phyloP scores from a whole-genome alignment of 1,140 invertebrate species.

The Druon quercuslanigerum region DNA sequence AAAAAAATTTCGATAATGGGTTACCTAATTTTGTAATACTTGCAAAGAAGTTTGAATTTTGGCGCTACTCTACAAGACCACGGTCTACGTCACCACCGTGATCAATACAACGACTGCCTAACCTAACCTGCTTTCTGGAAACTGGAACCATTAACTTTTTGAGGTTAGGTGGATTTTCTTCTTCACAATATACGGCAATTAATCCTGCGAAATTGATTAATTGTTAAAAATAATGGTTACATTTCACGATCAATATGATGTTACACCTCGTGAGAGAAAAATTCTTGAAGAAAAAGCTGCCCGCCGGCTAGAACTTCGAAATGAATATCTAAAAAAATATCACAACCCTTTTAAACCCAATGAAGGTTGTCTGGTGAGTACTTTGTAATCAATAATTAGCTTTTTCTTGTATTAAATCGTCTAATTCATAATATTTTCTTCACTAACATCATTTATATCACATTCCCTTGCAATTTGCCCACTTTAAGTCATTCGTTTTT shows the following conservation, averaged over 20 bases:
- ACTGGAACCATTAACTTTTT: neutral
- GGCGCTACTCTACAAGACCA: too few species aligned
- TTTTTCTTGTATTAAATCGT: neutral
- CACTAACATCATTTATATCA: too few species aligned
- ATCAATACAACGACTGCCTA: too few species aligned
- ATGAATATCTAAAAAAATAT: constrained; percentile 82
- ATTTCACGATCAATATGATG: constrained; percentile 45
- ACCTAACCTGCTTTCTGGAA: too few species aligned
- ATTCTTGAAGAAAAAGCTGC: constrained; percentile 77
- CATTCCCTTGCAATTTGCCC: too few species aligned
- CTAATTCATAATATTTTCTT: too few species aligned
- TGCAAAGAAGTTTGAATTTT: too few species aligned
- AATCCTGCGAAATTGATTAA: neutral
- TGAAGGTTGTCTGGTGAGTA: constrained; percentile 55
- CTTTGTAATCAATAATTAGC: neutral
- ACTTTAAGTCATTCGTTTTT: too few species aligned
- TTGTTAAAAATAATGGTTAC: neutral
- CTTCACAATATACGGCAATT: too few species aligned
- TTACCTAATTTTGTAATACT: too few species aligned
- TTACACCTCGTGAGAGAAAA: constrained; percentile 59
- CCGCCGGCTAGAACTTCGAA: constrained; percentile 76
- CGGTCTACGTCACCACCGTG: too few species aligned
- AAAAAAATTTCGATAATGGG: too few species aligned
- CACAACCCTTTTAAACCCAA: constrained; percentile 80
- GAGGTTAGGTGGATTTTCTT: neutral